These are phyloP conservation scores for Peromyscus eremicus DNA, from an alignment of 2,797 vertebrate genomes.

Conservation along the genomic window DNA sequence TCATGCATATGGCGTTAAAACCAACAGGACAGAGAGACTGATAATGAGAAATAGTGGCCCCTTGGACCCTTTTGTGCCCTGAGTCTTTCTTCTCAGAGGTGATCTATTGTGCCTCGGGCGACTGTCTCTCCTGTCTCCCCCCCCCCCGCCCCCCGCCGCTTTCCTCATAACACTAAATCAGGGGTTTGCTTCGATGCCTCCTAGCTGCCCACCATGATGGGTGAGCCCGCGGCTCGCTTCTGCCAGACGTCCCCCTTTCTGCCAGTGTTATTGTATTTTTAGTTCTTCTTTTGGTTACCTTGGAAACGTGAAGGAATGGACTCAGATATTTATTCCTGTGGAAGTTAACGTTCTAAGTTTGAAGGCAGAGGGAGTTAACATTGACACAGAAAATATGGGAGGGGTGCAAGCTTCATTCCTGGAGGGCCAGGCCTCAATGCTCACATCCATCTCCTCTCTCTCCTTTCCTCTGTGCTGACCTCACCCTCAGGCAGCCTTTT, in stretches of 20 bases:
- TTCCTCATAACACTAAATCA: constrained; percentile 49
- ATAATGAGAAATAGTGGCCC: constrained; percentile 3
- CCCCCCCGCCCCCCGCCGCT: background rate
- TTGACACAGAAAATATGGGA: background rate
- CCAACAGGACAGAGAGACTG: background rate
- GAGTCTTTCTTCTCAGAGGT: constrained; percentile 22
- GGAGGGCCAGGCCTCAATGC: background rate
- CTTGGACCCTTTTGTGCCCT: background rate
- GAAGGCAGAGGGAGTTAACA: constrained; percentile 3
- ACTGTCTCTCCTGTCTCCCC: background rate
- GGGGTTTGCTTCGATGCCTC: background rate
- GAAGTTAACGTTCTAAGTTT: constrained; percentile 30
- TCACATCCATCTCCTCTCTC: background rate
- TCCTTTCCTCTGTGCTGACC: background rate
- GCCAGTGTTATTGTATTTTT: constrained; percentile 70
- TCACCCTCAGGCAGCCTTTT: background rate
- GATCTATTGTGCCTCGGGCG: background rate
- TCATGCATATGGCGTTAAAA: background rate
- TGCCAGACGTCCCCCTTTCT: constrained; percentile 52
- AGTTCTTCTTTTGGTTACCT: constrained; percentile 67
- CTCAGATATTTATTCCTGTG: constrained; percentile 56
- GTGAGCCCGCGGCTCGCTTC: constrained; percentile 13
- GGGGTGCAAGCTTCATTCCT: background rate
- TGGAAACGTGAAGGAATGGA: constrained; percentile 74
- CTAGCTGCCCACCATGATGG: background rate